phyloP scores from a whole-genome alignment of 2,888 invertebrate species.

The Podabrus alpinus region DNA sequence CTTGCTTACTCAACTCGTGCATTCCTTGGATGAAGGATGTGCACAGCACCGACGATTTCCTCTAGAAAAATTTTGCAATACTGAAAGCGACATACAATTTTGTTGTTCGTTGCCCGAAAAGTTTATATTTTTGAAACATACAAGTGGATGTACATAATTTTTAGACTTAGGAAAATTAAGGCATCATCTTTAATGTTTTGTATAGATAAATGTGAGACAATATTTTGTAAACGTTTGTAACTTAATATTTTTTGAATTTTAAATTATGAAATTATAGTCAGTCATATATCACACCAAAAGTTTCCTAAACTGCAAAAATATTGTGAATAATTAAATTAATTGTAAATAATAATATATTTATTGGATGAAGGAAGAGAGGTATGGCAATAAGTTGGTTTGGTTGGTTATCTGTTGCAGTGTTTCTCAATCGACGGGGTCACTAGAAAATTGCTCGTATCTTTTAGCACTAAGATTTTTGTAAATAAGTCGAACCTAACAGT shows the following conservation, averaged over 20 bases:
- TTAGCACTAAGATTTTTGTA: background rate
- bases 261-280: constrained; percentile 18
- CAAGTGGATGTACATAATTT: background rate
- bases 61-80: background rate
- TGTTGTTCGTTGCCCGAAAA: background rate
- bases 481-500: background rate
- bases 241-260: constrained; percentile 11
- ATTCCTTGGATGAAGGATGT: constrained; percentile 49
- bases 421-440: background rate
- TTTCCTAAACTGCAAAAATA: constrained; percentile 30
- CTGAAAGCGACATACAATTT: too few species aligned
- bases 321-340: background rate
- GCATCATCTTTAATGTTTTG: background rate
- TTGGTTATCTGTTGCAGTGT: constrained; percentile 3
- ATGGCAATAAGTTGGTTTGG: constrained; percentile 25
- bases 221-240: constrained; percentile 24
- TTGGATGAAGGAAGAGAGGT: constrained; percentile 12
- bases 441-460: background rate
- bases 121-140: background rate
- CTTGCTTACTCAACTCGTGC: constrained; percentile 50
- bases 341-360: constrained; percentile 3
- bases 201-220: background rate
- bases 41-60: constrained; percentile 6
- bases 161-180: background rate
- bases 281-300: constrained; percentile 32